Evolutionary conservation across 2,888 invertebrate species (phyloP), one percentile per base, ranked within the genome.

Genomic region (Acholoe squamosa): DNA sequence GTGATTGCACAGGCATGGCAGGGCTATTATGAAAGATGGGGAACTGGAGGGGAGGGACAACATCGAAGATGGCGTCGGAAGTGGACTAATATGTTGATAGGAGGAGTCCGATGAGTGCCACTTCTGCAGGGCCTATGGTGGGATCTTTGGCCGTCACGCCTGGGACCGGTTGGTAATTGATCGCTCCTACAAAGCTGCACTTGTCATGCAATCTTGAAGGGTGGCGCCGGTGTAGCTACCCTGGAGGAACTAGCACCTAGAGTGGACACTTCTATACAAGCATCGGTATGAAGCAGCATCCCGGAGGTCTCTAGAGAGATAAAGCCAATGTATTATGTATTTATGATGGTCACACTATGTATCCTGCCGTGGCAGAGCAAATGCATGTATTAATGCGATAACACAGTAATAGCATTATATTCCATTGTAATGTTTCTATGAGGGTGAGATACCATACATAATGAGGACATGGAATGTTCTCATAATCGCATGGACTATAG

Each of bases 71-170:
- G 71, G 71, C 31, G 71, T 14, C 33, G 43, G 80, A 22, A 25
- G 80, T 80, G 80, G 80, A 80, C 80, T 80, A 80, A 80, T 80
- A 80, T 43, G 80, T 80, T 80, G 80, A 80, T 80, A 43, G 43
- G 71, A n/a, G 33, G 34, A 14, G 80, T 25, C 31, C 19, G 80
- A 80, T 80, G 28, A 71, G 71, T 28, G 14, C 25, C 71, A 14
- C 71, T n/a, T 28, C 71, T 71, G 28, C 71, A 7, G 22, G 61
- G n/a, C 61, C 61, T n/a, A 61, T 14, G 61, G n/a, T 5, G 25
- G 31, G 71, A 71, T 71, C 71, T 71, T 71, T 25, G 71, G n/a
- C 71, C 31, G 71, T 71, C 71, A 71, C 28, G 71, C 61, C 61
- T 61, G 61, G 61, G 61, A n/a, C 61, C 61, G n/a, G 43, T 61